Percentiles rank a stretch among this genome's conserved stretches.
Conservation (phyloP, 2,113 vertebrate genomes). For the Onychostruthus taczanowskii region DNA sequence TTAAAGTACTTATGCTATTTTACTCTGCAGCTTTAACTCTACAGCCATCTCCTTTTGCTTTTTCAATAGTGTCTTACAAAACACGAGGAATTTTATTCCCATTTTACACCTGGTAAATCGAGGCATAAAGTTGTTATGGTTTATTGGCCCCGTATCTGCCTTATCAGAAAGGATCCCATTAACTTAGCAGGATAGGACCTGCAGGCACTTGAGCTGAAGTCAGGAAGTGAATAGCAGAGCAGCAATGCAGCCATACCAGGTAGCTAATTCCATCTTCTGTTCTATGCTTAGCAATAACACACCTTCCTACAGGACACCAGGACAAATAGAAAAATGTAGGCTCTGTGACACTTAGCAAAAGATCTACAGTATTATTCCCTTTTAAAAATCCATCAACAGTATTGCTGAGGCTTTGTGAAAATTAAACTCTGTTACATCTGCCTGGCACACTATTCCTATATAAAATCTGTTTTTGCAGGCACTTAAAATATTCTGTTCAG, state of each 20-base stretch:
- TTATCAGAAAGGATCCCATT: slow-evolving; percentile 50
- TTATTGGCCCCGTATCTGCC: slow-evolving; percentile 34
- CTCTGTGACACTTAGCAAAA: background rate
- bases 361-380: background rate
- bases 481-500: slow-evolving; percentile 12
- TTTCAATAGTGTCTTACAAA: background rate
- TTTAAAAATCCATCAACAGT: slow-evolving; percentile 44
- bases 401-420: slow-evolving; percentile 3
- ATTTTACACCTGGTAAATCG: slow-evolving; percentile 52
- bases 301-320: slow-evolving; percentile 21
- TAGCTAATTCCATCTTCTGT: slow-evolving; percentile 25
- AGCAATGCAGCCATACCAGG: background rate
- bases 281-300: slow-evolving; percentile 1
- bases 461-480: slow-evolving; percentile 38
- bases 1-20: slow-evolving; percentile 14
- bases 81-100: slow-evolving; percentile 21
- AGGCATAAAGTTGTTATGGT: slow-evolving; percentile 32
- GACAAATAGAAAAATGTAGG: slow-evolving; percentile 36
- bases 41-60: background rate
- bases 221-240: slow-evolving; percentile 10
- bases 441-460: background rate
- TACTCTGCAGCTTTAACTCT: background rate
- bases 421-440: slow-evolving; percentile 37
- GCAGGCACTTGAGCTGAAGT: slow-evolving; percentile 27
- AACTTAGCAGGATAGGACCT: slow-evolving; percentile 14